phyloP scores from a whole-genome alignment of 92 coral and sea anemone genomes.

The Epizoanthus illoricatus region DNA sequence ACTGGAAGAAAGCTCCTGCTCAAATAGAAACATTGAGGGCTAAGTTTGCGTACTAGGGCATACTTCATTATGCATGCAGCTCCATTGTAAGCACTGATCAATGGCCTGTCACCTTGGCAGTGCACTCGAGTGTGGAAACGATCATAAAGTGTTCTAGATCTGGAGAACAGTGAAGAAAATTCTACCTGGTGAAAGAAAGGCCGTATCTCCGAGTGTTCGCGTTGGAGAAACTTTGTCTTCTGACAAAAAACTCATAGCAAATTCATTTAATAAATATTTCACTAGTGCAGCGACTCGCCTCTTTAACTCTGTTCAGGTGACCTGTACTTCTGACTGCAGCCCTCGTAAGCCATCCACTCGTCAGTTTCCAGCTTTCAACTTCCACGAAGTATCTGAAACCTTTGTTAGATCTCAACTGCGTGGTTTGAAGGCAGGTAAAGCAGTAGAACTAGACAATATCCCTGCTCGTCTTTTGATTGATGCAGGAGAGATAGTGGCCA shows the following conservation, averaged over 20 bases:
- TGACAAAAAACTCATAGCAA: constrained; percentile 22
- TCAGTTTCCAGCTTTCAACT: constrained; percentile 25
- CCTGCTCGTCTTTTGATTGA: not conserved
- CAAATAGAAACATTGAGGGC: constrained; percentile 18
- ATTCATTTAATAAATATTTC: constrained; percentile 23
- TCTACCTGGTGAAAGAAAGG: not conserved
- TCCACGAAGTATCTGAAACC: constrained; percentile 7
- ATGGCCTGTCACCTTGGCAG: too few species aligned
- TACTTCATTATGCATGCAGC: too few species aligned
- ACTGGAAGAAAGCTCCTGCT: constrained; percentile 41
- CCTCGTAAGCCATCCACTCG: not conserved
- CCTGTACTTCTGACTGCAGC: not conserved
- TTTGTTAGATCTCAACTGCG: not conserved
- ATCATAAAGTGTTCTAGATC: not conserved
- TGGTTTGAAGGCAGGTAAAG: constrained; percentile 32
- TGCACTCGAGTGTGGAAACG: not conserved
- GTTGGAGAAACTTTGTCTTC: constrained; percentile 15
- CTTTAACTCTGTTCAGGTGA: not conserved
- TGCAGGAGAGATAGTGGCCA: constrained; percentile 3
- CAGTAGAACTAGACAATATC: constrained; percentile 19
- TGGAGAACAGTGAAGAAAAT: not conserved
- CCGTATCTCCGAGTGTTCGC: not conserved
- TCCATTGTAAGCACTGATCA: too few species aligned
- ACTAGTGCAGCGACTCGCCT: constrained; percentile 25
- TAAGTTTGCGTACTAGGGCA: too few species aligned